Evolutionary conservation across 2,888 invertebrate genomes (phyloP).

Genomic region (Hirtodrosophila alboralis): DNA sequence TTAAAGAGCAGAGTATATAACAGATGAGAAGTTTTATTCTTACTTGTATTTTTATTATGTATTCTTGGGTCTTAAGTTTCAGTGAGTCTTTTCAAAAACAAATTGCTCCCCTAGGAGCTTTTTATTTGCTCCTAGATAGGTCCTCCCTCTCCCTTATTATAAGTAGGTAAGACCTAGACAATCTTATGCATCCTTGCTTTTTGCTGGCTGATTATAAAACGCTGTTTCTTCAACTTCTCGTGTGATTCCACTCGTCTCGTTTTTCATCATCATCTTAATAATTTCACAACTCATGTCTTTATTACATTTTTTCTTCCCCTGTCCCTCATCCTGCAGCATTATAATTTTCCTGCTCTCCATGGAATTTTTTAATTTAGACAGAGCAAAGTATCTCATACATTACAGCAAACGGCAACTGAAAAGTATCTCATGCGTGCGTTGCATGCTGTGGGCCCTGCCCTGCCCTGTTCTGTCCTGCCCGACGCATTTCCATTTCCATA

Average conservation of each 20-base stretch:
- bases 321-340: conserved; percentile 50
- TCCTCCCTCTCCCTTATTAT: conserved; percentile 2
- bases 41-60: not conserved
- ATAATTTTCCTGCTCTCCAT: conserved; percentile 64
- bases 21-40: too few species aligned
- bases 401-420: conserved; percentile 41
- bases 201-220: conserved; percentile 33
- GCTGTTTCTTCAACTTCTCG: conserved; percentile 6
- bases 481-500: conserved; percentile 38
- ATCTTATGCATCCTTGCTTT: not conserved
- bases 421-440: conserved; percentile 69
- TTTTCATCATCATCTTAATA: conserved; percentile 76
- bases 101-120: conserved; percentile 32
- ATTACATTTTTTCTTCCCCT: conserved; percentile 58
- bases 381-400: conserved; percentile 67
- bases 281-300: conserved; percentile 76
- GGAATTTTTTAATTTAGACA: conserved; percentile 75
- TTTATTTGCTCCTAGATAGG: conserved; percentile 23
- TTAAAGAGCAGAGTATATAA: too few species aligned
- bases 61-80: conserved; percentile 11
- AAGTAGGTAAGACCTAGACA: conserved; percentile 20
- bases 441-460: conserved; percentile 19
- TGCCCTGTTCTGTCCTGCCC: not conserved
- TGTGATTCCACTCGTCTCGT: conserved; percentile 30
- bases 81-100: conserved; percentile 11